phyloP scores from a whole-genome alignment of 2,888 invertebrate species.

The Microplitis deprimator region DNA sequence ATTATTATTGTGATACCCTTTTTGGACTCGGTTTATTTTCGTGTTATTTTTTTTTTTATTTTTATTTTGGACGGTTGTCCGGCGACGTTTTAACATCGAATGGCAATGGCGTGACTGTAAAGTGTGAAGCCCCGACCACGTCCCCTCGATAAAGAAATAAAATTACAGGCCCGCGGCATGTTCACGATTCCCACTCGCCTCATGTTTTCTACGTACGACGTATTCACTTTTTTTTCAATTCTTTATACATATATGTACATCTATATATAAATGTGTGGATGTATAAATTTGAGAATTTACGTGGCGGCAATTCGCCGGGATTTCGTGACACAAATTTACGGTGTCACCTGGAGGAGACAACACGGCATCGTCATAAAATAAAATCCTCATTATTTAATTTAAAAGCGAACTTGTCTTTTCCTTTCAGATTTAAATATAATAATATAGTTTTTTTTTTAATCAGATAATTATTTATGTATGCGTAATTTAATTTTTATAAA shows the following conservation, averaged over 20 bases:
- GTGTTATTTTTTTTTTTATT: conserved; percentile 25
- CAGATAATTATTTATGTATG: conserved; percentile 4
- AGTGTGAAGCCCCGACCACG: conserved; percentile 38
- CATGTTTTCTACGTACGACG: conserved; percentile 1
- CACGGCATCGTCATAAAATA: conserved; percentile 57
- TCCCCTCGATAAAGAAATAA: conserved; percentile 46
- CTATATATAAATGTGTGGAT: not conserved
- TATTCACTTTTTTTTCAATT: conserved; percentile 13
- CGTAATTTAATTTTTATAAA: conserved; percentile 1
- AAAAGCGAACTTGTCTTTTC: not conserved
- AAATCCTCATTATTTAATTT: conserved; percentile 28
- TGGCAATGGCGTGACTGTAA: conserved; percentile 46
- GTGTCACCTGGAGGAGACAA: conserved; percentile 52
- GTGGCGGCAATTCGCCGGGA: conserved; percentile 40
- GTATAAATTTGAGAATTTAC: conserved; percentile 24
- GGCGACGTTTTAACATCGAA: conserved; percentile 40
- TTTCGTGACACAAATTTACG: conserved; percentile 51
- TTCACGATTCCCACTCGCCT: conserved; percentile 38
- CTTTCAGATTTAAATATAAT: not conserved
- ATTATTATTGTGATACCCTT: not conserved
- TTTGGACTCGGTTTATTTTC: conserved; percentile 1
- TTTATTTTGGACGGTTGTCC: conserved; percentile 14
- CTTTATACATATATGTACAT: conserved; percentile 15
- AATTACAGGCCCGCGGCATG: conserved; percentile 46
- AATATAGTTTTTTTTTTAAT: not conserved